These are phyloP conservation scores for Recurvirostra avosetta DNA, from an alignment of 2,113 vertebrate species.

Conservation along the genomic window DNA sequence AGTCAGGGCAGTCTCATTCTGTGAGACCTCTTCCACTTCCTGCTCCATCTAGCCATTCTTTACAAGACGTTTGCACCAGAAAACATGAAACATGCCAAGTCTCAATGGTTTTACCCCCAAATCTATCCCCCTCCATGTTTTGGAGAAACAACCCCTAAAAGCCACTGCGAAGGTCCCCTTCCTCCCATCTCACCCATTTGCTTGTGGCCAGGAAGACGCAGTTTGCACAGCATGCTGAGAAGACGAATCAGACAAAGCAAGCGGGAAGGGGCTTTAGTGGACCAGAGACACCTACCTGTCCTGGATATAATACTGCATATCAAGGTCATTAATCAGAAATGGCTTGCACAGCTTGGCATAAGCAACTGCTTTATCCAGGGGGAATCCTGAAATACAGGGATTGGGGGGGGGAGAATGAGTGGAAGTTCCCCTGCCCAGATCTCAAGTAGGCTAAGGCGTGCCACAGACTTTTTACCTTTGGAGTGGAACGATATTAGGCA, in stretches of 20 bases:
- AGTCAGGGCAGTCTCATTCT: background rate
- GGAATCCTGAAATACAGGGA: slow-evolving; percentile 83
- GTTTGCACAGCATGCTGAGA: background rate
- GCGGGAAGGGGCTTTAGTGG: background rate
- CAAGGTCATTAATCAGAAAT: slow-evolving; percentile 94
- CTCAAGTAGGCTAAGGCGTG: background rate
- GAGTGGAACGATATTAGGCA: slow-evolving; percentile 99
- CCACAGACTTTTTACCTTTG: slow-evolving; percentile 80
- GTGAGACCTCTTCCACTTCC: background rate
- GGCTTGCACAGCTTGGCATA: slow-evolving; percentile 95
- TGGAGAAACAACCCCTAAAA: background rate
- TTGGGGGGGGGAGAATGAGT: background rate
- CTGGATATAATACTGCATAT: slow-evolving; percentile 99
- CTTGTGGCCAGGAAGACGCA: background rate
- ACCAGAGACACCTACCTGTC: slow-evolving; percentile 82
- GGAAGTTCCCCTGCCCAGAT: background rate
- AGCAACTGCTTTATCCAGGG: slow-evolving; percentile 95
- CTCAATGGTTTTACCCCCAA: background rate
- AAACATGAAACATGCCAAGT: background rate
- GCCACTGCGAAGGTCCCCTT: background rate
- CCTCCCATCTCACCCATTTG: background rate
- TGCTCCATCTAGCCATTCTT: background rate
- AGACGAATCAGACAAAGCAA: background rate
- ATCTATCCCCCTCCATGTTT: background rate
- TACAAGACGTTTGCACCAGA: background rate